Percentiles rank a stretch among this genome's conserved stretches.
Evolutionary conservation across 2,888 invertebrate genomes (phyloP).

Genomic region (Carpatolechia fugitivella): DNA sequence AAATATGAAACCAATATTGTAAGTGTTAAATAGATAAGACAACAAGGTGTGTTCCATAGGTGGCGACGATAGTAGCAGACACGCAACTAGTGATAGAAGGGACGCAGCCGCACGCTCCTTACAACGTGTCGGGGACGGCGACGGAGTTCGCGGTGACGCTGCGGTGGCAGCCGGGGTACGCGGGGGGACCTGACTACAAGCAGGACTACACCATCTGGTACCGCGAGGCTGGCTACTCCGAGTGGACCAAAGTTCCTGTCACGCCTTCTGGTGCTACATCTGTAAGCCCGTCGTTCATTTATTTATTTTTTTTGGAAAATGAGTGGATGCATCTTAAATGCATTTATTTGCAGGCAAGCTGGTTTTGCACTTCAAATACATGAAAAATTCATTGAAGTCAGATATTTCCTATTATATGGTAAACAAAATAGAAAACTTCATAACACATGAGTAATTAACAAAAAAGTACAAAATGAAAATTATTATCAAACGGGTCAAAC

Average conservation of each 20-base stretch:
- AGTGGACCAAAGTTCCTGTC: slow-evolving; percentile 96
- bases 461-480: no score
- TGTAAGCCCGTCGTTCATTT: no score
- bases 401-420: no score
- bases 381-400: no score
- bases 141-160: slow-evolving; percentile 94
- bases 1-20: no score
- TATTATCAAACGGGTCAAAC: background rate
- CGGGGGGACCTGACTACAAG: slow-evolving; percentile 96
- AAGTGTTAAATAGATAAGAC: no score
- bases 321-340: no score
- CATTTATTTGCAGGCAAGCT: no score
- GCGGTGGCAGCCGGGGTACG: slow-evolving; percentile 96
- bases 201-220: slow-evolving; percentile 98
- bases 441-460: no score
- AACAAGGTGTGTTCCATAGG: slow-evolving; percentile 59
- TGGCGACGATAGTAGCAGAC: slow-evolving; percentile 94
- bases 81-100: slow-evolving; percentile 95
- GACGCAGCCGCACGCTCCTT: slow-evolving; percentile 97
- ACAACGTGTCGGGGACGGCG: slow-evolving; percentile 94
- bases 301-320: no score
- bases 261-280: slow-evolving; percentile 93
- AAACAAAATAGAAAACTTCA: no score
- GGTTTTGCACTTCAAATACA: no score
- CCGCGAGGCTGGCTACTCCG: slow-evolving; percentile 90